Evolutionary conservation across 2,113 vertebrate genomes (phyloP), one percentile per base, ranked within the genome.

Genomic region (Propithecus coquereli): DNA sequence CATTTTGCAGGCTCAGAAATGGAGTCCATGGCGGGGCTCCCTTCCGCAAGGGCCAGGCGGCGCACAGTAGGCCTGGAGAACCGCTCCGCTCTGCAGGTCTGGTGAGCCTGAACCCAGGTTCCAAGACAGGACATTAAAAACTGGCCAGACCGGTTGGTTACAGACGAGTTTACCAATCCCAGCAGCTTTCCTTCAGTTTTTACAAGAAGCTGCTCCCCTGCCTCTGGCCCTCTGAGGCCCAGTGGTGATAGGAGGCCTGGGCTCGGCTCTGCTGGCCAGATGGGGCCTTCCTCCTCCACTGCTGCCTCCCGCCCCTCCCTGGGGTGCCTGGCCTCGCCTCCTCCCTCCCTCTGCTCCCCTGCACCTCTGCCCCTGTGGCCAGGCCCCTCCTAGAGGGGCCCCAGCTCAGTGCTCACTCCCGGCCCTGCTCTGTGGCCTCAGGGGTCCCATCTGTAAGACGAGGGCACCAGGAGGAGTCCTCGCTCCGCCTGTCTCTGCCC

Each of bases 81-180:
- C 11, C 22, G 10, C 40, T 37, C 1, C 27, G 7, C 40, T 32
- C 2, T 13, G 70, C 59, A 8, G 4, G 32, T 10, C 4, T 11
- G 10, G 9, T 1, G 18, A n/a, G 68, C 11, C 77, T 77, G 37
- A 87, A 43, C 76, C 50, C n/a, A 14, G 66, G 45, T 34, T 74
- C 87, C 70, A 2, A 0, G 54, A 34, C 16, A 65, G 70, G 83
- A 47, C 47, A 2, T 37, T 63, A 61, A 47, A 61, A 93, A 91
- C 94, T 59, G 50, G 86, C 65, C 77, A 43, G 47, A 90, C 95
- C 77, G n/a, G 86, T 76, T 87, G 52, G 86, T 76, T 87, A 45
- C 47, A 16, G 70, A 32, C 6, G 13, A 23, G 45, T 3, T 54
- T 10, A 1, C 37, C 6, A 3, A 63, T 20, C 9, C 32, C 3